Conservation (phyloP, 2,797 vertebrate genomes). For the Gobio occitaniae region DNA sequence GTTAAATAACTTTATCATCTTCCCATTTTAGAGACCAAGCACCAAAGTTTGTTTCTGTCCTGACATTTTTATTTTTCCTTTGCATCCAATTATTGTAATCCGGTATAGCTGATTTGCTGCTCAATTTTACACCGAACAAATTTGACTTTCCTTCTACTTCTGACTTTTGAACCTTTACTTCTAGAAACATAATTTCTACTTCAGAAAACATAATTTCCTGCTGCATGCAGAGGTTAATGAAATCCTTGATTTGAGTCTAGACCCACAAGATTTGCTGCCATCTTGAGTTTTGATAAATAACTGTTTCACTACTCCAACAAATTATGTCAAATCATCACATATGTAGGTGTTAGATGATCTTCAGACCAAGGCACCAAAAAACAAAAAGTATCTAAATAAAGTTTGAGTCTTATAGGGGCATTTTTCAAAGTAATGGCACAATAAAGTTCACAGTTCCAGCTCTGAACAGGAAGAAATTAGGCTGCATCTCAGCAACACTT, state of each 20-base stretch:
- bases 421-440: neutral
- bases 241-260: neutral
- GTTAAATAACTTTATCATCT: no score
- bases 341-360: neutral
- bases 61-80: no score
- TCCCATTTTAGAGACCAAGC: no score
- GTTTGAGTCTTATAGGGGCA: neutral
- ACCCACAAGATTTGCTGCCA: neutral
- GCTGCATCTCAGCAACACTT: neutral
- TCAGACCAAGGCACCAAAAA: neutral
- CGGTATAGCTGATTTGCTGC: neutral
- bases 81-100: no score
- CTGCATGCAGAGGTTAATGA: neutral
- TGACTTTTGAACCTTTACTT: neutral
- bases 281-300: neutral
- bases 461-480: no score
- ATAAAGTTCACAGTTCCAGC: neutral
- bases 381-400: neutral
- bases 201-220: neutral
- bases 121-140: neutral
- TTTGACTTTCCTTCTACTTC: neutral
- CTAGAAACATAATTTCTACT: neutral
- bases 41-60: no score
- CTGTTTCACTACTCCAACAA: neutral
- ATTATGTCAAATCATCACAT: neutral